phyloP scores from a whole-genome alignment of 2,113 vertebrate species.

The Pseudorectes ferrugineus region DNA sequence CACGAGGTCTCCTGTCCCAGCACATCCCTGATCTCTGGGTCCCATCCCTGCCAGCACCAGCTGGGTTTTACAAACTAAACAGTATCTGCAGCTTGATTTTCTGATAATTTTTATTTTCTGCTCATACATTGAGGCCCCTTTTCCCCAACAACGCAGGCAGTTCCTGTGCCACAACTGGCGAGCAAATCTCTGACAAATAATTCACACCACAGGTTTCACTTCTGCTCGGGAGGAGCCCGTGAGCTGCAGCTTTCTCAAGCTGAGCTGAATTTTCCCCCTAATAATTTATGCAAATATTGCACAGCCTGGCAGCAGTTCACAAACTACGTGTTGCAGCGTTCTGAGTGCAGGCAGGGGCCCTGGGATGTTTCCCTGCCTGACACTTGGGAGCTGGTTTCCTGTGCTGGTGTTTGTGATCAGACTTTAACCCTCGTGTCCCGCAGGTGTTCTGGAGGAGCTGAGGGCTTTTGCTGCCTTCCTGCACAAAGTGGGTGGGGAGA shows the following conservation, averaged over 20 bases:
- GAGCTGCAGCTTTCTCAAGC: slow-evolving; percentile 9
- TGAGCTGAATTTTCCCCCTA: neutral
- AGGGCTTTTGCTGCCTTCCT: neutral
- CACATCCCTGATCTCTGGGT: neutral
- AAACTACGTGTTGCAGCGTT: neutral
- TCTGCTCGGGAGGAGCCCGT: neutral
- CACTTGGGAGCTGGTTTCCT: neutral
- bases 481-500: neutral
- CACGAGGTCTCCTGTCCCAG: neutral
- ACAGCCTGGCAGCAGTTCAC: neutral
- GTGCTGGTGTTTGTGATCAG: neutral
- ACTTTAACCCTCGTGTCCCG: fast-evolving
- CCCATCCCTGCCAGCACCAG: neutral
- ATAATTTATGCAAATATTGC: slow-evolving; percentile 1
- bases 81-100: neutral
- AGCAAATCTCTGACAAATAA: neutral
- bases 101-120: neutral
- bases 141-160: neutral
- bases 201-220: neutral
- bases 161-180: neutral
- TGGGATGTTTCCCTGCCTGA: neutral
- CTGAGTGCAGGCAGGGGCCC: neutral
- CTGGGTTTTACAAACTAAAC: neutral
- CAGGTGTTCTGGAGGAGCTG: neutral
- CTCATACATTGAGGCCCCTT: neutral